Evolutionary conservation across 2,113 vertebrate genomes (phyloP).

Genomic region (Crotalus helleri): DNA sequence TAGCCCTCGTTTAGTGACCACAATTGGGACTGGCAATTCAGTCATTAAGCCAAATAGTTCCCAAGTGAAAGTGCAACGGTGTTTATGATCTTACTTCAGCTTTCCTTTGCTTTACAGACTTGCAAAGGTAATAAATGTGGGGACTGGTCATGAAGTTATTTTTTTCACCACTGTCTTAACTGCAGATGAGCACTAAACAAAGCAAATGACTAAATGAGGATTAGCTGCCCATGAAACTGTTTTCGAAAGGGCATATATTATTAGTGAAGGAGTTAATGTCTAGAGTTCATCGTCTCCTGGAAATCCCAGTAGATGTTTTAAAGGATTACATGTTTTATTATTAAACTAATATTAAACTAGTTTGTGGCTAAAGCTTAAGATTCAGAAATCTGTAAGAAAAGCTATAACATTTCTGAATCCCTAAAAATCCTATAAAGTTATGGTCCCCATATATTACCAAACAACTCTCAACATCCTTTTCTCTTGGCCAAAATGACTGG

Average conservation of each 20-base stretch:
- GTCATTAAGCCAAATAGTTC: background rate
- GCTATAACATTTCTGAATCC: background rate
- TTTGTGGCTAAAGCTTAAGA: background rate
- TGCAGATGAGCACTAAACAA: background rate
- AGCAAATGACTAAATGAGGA: background rate
- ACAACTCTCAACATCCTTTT: background rate
- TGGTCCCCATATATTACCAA: background rate
- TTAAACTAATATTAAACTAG: background rate
- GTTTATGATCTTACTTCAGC: background rate
- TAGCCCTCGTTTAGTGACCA: background rate
- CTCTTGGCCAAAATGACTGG: background rate
- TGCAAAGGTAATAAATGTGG: background rate
- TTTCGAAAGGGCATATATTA: conserved; percentile 9
- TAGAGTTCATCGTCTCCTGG: background rate
- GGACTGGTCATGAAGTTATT: background rate
- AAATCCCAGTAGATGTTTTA: background rate
- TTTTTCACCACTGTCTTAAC: background rate
- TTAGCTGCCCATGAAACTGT: background rate
- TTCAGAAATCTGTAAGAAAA: background rate
- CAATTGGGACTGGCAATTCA: background rate
- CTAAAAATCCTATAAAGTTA: background rate
- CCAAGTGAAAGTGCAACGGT: background rate
- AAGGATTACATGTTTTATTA: background rate
- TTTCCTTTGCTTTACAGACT: background rate
- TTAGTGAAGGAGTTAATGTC: background rate